Evolutionary conservation across 2,888 invertebrate genomes (phyloP).

Genomic region (Diadegma fenestrale): DNA sequence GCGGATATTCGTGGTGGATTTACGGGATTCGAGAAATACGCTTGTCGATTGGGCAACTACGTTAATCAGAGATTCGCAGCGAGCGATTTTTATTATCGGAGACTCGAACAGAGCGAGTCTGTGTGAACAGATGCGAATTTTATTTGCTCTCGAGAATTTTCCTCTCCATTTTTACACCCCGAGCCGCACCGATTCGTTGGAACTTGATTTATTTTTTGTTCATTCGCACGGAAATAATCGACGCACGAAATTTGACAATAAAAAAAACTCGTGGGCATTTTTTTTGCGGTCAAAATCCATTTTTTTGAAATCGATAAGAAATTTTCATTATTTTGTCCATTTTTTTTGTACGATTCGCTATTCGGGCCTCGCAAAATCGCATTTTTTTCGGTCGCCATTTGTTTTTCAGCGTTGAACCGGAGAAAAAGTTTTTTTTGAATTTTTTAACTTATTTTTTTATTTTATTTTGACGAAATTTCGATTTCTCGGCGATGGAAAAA

Average conservation of each 20-base stretch:
- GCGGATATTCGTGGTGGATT: constrained; percentile 64
- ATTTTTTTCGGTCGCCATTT: not conserved
- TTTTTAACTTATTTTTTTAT: too few species aligned
- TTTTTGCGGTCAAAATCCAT: not conserved
- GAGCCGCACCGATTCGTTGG: too few species aligned
- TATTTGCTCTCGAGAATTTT: constrained; percentile 6
- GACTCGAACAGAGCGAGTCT: constrained; percentile 67
- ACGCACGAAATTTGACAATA: too few species aligned
- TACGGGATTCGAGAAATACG: constrained; percentile 73
- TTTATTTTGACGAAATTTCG: not conserved
- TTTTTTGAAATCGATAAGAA: too few species aligned
- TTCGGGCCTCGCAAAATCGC: not conserved
- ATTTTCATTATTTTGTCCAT: constrained; percentile 2
- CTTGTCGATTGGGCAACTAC: constrained; percentile 74
- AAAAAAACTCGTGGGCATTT: too few species aligned
- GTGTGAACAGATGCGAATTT: constrained; percentile 50
- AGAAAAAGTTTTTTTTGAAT: not conserved
- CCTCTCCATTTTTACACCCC: not conserved
- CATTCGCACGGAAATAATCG: too few species aligned
- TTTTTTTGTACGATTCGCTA: constrained; percentile 11
- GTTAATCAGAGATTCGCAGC: constrained; percentile 72
- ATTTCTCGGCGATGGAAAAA: not conserved
- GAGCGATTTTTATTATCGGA: constrained; percentile 69
- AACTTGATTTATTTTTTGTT: too few species aligned
- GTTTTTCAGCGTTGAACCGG: too few species aligned